Percentiles rank a stretch among this genome's conserved stretches.
Conservation (phyloP, 2,797 vertebrate species). For the Pseudochirops corinnae region DNA sequence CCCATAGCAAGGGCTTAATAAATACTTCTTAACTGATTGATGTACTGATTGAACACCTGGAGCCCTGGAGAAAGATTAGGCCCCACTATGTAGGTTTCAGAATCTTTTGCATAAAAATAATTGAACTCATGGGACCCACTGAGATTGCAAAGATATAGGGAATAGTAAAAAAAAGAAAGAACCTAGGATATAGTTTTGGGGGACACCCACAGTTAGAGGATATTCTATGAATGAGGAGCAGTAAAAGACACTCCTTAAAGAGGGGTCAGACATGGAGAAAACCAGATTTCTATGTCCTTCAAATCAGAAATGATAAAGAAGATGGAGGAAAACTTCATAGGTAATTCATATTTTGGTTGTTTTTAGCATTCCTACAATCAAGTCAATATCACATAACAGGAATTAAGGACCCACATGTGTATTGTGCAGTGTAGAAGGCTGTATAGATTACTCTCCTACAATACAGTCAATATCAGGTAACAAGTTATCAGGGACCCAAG, state of each 20-base stretch:
- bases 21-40: not conserved
- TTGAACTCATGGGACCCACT: not conserved
- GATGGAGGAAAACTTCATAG: not conserved
- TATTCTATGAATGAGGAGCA: not conserved
- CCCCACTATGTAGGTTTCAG: not conserved
- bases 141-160: not conserved
- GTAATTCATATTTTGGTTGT: not conserved
- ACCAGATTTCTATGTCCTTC: not conserved
- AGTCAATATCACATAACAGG: accelerated
- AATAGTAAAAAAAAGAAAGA: not conserved
- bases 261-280: not conserved
- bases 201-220: not conserved
- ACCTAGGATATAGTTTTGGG: not conserved
- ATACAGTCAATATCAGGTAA: accelerated
- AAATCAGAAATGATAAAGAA: not conserved
- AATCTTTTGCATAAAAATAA: not conserved
- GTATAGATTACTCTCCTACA: not conserved
- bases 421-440: not conserved
- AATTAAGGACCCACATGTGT: not conserved
- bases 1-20: not conserved
- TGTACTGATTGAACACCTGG: not conserved
- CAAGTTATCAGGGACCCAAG: not conserved
- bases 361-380: not conserved
- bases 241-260: not conserved
- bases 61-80: not conserved